A percentile compares a stretch with the other conserved stretches of the same genome.
Evolutionary conservation across 2,888 invertebrate species (phyloP).

Genomic region (Drosophila meridionalis): DNA sequence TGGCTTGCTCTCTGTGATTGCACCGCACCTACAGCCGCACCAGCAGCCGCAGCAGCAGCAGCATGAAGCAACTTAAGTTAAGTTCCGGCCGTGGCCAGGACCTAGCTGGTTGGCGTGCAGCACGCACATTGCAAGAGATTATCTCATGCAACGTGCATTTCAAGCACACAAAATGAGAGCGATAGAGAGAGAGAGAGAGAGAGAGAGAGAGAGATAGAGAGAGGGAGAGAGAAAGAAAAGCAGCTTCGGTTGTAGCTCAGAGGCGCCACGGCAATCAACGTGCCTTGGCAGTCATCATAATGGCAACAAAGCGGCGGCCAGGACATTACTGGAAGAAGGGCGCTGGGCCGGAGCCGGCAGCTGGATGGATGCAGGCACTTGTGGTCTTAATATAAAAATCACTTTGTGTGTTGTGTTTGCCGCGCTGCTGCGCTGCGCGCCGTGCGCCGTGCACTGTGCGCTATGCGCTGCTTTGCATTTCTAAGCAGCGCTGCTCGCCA

Average conservation of each 20-base stretch:
- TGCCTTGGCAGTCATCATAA: constrained; percentile 76
- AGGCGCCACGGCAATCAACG: constrained; percentile 73
- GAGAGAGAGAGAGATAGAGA: background rate
- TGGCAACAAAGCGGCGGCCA: constrained; percentile 71
- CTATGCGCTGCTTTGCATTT: constrained; percentile 74
- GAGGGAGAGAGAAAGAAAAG: background rate
- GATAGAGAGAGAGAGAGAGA: constrained; percentile 4
- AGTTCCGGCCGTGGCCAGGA: constrained; percentile 43
- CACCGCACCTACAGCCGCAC: constrained; percentile 17
- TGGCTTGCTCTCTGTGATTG: constrained; percentile 12
- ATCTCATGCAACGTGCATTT: constrained; percentile 76
- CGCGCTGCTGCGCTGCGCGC: constrained; percentile 45
- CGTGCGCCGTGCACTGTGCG: constrained; percentile 37
- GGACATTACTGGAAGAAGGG: constrained; percentile 25
- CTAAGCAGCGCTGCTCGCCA: constrained; percentile 60
- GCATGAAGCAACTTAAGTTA: constrained; percentile 40
- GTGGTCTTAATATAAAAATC: constrained; percentile 81
- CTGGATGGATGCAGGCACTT: constrained; percentile 56
- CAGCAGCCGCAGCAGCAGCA: constrained; percentile 9
- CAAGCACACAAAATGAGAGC: constrained; percentile 37
- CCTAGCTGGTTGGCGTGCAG: constrained; percentile 68
- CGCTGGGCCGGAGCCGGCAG: constrained; percentile 7
- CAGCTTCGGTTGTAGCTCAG: constrained; percentile 27
- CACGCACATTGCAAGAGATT: constrained; percentile 77
- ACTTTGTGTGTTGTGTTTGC: constrained; percentile 79